These are phyloP conservation scores for Parazoanthus darwini DNA, from an alignment of 92 coral and sea anemone species.

Conservation along the genomic window DNA sequence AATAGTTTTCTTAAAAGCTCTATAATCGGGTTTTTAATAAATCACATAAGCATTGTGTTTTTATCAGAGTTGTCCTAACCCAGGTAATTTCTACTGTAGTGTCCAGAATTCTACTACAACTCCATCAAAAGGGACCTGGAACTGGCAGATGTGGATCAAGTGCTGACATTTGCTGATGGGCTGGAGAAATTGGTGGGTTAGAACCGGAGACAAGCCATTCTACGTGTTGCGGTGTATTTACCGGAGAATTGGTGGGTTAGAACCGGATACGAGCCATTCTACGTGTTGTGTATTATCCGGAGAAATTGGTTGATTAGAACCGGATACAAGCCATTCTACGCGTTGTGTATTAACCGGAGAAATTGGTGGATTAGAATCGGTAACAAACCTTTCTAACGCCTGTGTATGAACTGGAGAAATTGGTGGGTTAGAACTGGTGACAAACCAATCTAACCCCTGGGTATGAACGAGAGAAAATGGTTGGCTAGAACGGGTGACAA, in stretches of 20 bases:
- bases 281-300: neutral
- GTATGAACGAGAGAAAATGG: too few relatives aligned
- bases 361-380: neutral
- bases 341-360: neutral
- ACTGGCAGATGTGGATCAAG: slow-evolving; percentile 50
- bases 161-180: slow-evolving; percentile 61
- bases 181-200: slow-evolving; percentile 58
- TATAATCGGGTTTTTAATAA: neutral
- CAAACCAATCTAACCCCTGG: too few relatives aligned
- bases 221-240: too few relatives aligned
- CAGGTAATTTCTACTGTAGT: slow-evolving; percentile 45
- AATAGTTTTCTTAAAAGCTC: neutral
- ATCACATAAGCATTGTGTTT: too few relatives aligned
- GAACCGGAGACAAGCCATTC: neutral
- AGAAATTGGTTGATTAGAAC: neutral
- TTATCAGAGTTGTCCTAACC: neutral
- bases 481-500: neutral
- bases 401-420: neutral
- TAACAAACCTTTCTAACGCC: neutral
- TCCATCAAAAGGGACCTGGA: slow-evolving; percentile 58
- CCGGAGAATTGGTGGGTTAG: neutral
- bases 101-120: slow-evolving; percentile 75
- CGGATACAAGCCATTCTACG: neutral
- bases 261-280: neutral
- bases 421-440: neutral